phyloP scores from a whole-genome alignment of 1,140 invertebrate genomes.

The Helicorthomorpha holstii region DNA sequence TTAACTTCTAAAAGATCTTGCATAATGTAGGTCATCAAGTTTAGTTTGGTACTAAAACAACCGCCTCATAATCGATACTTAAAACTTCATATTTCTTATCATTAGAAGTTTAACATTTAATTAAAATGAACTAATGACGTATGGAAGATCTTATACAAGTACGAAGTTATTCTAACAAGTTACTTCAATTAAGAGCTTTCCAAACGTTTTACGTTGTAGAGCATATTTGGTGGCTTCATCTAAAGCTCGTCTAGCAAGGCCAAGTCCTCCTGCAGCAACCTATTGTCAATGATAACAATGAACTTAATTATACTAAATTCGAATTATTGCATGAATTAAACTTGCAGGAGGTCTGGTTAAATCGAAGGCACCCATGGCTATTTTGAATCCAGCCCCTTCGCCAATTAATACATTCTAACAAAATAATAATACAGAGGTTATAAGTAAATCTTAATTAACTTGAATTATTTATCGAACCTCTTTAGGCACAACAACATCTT shows the following conservation, averaged over 20 bases:
- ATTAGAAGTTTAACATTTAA: too few relatives aligned
- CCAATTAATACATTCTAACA: conserved; percentile 59
- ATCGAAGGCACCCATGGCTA: conserved; percentile 94
- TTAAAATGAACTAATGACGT: too few relatives aligned
- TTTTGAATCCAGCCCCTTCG: conserved; percentile 79
- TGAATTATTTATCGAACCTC: conserved; percentile 29
- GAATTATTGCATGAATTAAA: conserved; percentile 5
- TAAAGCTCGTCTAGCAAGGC: conserved; percentile 70
- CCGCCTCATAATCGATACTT: too few relatives aligned
- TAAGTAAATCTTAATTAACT: not conserved
- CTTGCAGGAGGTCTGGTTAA: conserved; percentile 73
- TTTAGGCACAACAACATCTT: conserved; percentile 90
- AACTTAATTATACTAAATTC: not conserved
- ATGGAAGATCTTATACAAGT: too few relatives aligned
- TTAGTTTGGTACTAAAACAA: too few relatives aligned
- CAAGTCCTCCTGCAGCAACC: conserved; percentile 75
- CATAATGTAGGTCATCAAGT: too few relatives aligned
- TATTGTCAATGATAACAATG: too few relatives aligned
- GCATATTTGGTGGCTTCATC: conserved; percentile 90
- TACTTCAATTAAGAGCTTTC: conserved; percentile 52
- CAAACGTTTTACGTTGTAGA: conserved; percentile 85
- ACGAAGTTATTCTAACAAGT: not conserved
- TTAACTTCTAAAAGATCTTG: too few relatives aligned
- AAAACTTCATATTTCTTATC: too few relatives aligned
- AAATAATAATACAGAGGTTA: conserved; percentile 9